Conservation (phyloP, 2,888 invertebrate species). For the Ectobius pallidus region DNA sequence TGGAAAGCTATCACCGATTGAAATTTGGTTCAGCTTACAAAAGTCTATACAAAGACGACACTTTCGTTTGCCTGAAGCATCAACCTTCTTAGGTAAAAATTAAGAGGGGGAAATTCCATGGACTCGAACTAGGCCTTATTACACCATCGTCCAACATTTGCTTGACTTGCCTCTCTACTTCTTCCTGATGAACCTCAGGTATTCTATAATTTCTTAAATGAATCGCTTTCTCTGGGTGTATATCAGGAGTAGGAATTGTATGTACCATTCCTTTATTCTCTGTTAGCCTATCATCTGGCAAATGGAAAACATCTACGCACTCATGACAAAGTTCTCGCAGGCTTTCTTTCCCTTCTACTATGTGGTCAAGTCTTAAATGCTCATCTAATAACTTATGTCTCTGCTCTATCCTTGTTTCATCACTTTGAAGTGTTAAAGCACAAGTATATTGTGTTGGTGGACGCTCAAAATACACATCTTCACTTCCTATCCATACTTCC, state of each 20-base stretch:
- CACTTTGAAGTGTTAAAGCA: no score
- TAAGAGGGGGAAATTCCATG: slow-evolving; percentile 1
- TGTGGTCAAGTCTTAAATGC: no score
- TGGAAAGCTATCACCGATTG: neutral
- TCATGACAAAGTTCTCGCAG: no score
- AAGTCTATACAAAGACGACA: neutral
- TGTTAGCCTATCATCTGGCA: neutral
- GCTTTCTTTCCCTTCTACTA: no score
- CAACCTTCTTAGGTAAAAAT: slow-evolving; percentile 5
- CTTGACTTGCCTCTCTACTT: neutral
- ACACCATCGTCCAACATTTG: neutral
- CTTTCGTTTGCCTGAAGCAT: neutral
- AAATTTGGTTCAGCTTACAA: neutral
- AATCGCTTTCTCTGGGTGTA: neutral
- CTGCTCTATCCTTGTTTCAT: no score
- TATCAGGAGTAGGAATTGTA: neutral
- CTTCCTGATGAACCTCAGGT: neutral
- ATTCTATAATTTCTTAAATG: neutral
- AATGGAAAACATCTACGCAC: no score
- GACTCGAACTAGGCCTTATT: neutral
- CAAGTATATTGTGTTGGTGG: no score
- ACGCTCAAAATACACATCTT: no score
- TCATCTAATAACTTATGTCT: no score
- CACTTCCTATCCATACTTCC: no score
- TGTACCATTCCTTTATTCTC: neutral